Evolutionary conservation across 2,113 vertebrate species (phyloP), one percentile per base, ranked within the genome.

Genomic region (Lamprotornis superbus): DNA sequence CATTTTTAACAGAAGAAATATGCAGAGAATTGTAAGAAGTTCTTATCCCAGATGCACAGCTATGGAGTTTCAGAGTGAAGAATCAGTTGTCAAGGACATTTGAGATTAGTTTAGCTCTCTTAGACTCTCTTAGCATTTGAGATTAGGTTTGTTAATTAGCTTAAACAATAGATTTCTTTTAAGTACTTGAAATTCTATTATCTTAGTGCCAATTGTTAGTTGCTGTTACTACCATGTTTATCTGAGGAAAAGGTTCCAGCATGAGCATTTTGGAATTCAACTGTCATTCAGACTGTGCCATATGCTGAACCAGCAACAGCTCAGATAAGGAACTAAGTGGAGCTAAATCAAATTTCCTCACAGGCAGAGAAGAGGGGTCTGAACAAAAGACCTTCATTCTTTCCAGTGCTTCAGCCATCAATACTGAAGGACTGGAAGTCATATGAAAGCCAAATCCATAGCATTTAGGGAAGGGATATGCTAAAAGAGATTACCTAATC

Each of bases 71-170:
- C 31, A 81, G 37, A 47, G 44, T 47, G 61, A 91, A 78, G 49
- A 94, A 78, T 82, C 42, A 46, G 10, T 64, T 83, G 61, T 87
- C 73, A 94, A 93, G 65, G 95, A 39, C 65, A 37, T 87, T 82
- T 82, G 27, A 89, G 74, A 91, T 89, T 68, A 87, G 23, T 81
- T 93, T 93, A 89, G 57, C 24, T 40, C 19, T 84, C 65, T 65
- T 30, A 81, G 56, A 68, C 44, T 93, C 69, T 84, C 83, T n/a
- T 42, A 87, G 46, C 31, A 49, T 85, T 84, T 79, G 56, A 87
- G 78, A 91, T 94, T 90, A 73, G 70, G 35, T 68, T 87, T 79
- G 28, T 67, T 95, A 91, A 94, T 91, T 95, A 76, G 17, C 70
- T 95, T 18, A 87, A 89, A 44, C 33, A 84, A 63, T 84, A 67